Percentiles rank a stretch among this genome's conserved stretches.
Evolutionary conservation across 2,888 invertebrate genomes (phyloP).

Genomic region (Drosophila nr. perissopoda): DNA sequence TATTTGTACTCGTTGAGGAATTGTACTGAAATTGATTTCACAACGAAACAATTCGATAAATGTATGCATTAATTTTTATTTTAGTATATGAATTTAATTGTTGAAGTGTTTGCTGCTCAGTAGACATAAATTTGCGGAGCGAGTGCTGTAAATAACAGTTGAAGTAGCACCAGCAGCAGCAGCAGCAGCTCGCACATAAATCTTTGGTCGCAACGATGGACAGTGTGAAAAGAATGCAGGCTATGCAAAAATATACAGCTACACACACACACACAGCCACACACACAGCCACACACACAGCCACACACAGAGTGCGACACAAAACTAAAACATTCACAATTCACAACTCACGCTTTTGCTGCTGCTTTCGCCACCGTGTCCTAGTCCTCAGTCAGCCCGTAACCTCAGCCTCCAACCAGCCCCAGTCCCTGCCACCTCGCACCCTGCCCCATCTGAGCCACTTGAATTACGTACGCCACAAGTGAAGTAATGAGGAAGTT

Average conservation of each 20-base stretch:
- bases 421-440: too few species aligned
- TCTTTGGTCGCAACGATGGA: conserved; percentile 55
- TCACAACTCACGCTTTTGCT: conserved; percentile 36
- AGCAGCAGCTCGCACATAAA: conserved; percentile 67
- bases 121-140: conserved; percentile 66
- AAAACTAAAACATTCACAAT: conserved; percentile 65
- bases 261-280: conserved; percentile 27
- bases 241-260: conserved; percentile 50
- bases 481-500: conserved; percentile 76
- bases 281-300: conserved; percentile 38
- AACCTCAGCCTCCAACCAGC: background rate
- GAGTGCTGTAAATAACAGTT: conserved; percentile 74
- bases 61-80: conserved; percentile 23
- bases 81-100: conserved; percentile 47
- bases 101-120: conserved; percentile 30
- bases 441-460: conserved; percentile 49
- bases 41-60: conserved; percentile 16
- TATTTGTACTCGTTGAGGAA: conserved; percentile 5
- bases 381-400: conserved; percentile 15
- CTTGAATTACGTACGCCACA: conserved; percentile 81
- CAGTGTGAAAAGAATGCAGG: conserved; percentile 51
- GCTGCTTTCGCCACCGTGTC: conserved; percentile 18
- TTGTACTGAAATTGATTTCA: conserved; percentile 35
- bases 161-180: conserved; percentile 44
- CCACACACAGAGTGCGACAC: conserved; percentile 47